phyloP scores from a whole-genome alignment of 2,888 invertebrate genomes.

The Malthinus flaveolus region DNA sequence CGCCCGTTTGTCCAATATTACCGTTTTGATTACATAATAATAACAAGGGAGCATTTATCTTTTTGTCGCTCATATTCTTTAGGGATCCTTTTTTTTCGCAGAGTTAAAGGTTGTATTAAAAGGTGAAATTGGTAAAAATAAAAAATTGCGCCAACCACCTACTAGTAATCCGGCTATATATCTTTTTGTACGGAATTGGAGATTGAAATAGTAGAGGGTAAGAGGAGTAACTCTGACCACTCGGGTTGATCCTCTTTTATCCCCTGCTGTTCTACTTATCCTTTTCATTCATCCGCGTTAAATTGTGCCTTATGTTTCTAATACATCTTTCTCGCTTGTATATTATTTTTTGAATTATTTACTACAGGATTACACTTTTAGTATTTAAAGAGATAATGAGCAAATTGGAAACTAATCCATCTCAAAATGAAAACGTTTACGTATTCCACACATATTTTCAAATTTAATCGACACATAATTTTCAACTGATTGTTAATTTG shows the following conservation, averaged over 20 bases:
- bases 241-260: slow-evolving; percentile 44
- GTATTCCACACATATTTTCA: no score
- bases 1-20: slow-evolving; percentile 8
- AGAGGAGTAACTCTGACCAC: slow-evolving; percentile 46
- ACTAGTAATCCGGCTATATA: slow-evolving; percentile 47
- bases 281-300: slow-evolving; percentile 48
- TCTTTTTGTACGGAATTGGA: slow-evolving; percentile 42
- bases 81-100: slow-evolving; percentile 13
- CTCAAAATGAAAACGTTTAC: no score
- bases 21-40: slow-evolving; percentile 27
- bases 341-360: slow-evolving; percentile 4
- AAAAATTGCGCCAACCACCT: slow-evolving; percentile 45
- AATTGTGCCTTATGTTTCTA: slow-evolving; percentile 28
- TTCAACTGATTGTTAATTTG: no score
- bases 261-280: slow-evolving; percentile 44
- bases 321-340: not conserved
- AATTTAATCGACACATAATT: no score
- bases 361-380: no score
- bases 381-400: no score
- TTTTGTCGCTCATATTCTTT: slow-evolving; percentile 27
- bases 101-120: slow-evolving; percentile 26
- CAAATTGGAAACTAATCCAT: no score
- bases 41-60: slow-evolving; percentile 23
- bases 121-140: slow-evolving; percentile 36
- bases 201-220: slow-evolving; percentile 47